These are phyloP conservation scores for Argyresthia albistria DNA, from an alignment of 2,888 invertebrate genomes.

Conservation along the genomic window DNA sequence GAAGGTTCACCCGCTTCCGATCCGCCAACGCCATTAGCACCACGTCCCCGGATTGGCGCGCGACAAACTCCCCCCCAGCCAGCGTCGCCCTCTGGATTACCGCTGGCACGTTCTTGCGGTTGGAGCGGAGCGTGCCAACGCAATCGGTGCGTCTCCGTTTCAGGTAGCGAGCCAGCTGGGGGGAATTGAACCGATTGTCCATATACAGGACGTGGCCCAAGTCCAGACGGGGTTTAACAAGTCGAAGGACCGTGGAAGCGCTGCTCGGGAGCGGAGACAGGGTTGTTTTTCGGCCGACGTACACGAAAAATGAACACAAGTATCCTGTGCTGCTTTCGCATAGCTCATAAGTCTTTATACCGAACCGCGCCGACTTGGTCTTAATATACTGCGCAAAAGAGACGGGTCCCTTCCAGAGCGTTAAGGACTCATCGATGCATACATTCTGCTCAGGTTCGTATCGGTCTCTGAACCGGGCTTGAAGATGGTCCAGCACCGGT, in stretches of 20 bases:
- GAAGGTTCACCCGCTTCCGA: constrained; percentile 1
- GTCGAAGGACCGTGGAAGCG: not conserved
- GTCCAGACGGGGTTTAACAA: constrained; percentile 4
- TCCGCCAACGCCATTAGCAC: constrained; percentile 5
- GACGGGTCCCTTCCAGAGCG: constrained; percentile 6
- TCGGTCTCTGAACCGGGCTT: constrained; percentile 1
- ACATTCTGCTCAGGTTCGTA: constrained; percentile 1
- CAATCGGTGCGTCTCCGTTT: constrained; percentile 1
- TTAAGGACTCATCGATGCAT: constrained; percentile 4
- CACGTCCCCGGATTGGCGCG: constrained; percentile 5
- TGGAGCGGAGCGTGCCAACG: constrained; percentile 1
- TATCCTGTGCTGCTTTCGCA: constrained; percentile 7
- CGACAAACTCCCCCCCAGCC: not conserved
- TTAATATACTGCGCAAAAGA: constrained; percentile 6
- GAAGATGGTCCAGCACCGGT: constrained; percentile 4
- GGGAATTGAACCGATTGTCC: constrained; percentile 9
- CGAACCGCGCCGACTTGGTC: constrained; percentile 15
- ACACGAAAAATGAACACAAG: constrained; percentile 4
- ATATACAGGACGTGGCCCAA: constrained; percentile 6
- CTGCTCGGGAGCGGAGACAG: not conserved
- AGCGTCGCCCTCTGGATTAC: not conserved
- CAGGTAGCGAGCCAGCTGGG: constrained; percentile 1
- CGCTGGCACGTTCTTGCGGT: not conserved
- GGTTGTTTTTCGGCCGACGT: not conserved
- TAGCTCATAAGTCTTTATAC: constrained; percentile 7